Base-by-base conservation (phyloP, 1,140 invertebrate genomes). In the Anastrepha obliqua region DNA sequence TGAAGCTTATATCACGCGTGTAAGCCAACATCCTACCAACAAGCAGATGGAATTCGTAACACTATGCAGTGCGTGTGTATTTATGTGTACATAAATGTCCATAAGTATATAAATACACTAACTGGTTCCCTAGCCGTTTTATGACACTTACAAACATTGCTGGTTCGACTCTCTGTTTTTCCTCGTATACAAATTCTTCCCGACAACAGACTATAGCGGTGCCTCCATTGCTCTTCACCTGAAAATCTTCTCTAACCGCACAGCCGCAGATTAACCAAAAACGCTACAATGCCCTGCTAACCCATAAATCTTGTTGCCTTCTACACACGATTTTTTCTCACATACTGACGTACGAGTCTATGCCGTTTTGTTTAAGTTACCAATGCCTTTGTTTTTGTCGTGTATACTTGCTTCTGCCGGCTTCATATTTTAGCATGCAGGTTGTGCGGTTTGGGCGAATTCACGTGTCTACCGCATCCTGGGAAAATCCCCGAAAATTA, bases 181-280 rank as follows among this genome's bases (percentile, higher is more conserved):
- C 29, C 51, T 55, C 51, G 51, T 6, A 55, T 55, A 55, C 51
- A 11, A 2, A 55, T 55, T 55, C 51, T 55, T 29, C 29, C 29
- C 29, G 29, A 29, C 29, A 55, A 55, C 51, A 55, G 51, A 29
- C 29, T 29, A 29, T 29, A 29, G 29, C 29, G 0, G 29, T 29
- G 29, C 51, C 6, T 55, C 2, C 51, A 3, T n/a, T 3, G 15
- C 2, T 74, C 9, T n/a, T 42, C 5, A 17, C 44, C 70, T 74
- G 70, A 47, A 74, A 74, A 44, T 74, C 42, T 47, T 15, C 44
- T 74, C 2, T n/a, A n/a, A 17, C 42, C 42, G 15, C 44, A 47
- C 42, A 74, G 39, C 70, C 70, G 42, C 13, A 17, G 70, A 47
- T 74, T 74, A 74, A 15, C 42, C 42, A 74, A 74, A 67, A 74